Base-by-base conservation (phyloP, 2,888 invertebrate genomes). In the Fragum whitleyi region DNA sequence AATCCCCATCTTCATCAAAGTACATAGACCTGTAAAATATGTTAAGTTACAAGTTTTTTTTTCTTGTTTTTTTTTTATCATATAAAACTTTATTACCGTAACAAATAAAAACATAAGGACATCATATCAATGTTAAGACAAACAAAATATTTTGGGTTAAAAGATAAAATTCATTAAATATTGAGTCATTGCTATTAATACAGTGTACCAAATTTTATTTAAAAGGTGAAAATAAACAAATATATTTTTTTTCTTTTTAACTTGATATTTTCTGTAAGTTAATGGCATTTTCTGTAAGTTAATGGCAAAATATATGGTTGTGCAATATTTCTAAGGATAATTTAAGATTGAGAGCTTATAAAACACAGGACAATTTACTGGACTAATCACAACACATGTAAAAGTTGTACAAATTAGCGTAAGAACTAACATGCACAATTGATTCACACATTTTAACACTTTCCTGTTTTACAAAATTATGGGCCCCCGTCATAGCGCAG, bases 1-100 rank as follows among this genome's bases (percentile, higher is more conserved):
- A 86, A 87, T 95, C 95, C 39, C 95, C 95, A 91, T 95, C 95
- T 87, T 95, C 95, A 91, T 95, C 95, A 89, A 95, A 93, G 86
- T 92, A 95, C 94, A 95, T 94, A 1, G 95, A 95, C 55, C 95
- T 95, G 88, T 21, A 93, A 92, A 29, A 72, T 84, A 73, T 21
- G 16, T 21, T n/a, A 53, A n/a, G n/a, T n/a, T n/a, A n/a, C n/a
- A n/a, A n/a, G n/a, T n/a, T n/a, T n/a, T n/a, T n/a, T n/a, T n/a
- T n/a, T n/a, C n/a, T n/a, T n/a, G n/a, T n/a, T n/a, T n/a, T n/a
- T n/a, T n/a, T n/a, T n/a, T n/a, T 61, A 61, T 61, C 28, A 61
- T 29, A 61, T 61, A 61, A 61, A 61, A 61, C 61, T 61, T 61
- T 61, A 61, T 61, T 28, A 61, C n/a, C n/a, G n/a, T n/a, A n/a